Percentiles rank a stretch among this genome's conserved stretches.
phyloP scores from a whole-genome alignment of 2,888 invertebrate species.

The Junonia oenone region DNA sequence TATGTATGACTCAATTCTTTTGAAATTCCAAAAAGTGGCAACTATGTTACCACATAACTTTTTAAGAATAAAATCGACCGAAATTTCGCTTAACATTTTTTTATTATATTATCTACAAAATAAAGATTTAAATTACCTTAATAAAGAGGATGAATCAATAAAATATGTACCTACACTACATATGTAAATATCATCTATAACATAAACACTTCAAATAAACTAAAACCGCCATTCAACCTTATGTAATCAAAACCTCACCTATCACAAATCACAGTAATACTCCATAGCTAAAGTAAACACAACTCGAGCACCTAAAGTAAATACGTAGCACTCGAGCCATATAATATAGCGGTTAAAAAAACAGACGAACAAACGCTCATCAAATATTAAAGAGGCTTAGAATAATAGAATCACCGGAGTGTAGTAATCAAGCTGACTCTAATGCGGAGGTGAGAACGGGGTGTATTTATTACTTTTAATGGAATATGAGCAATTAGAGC shows the following conservation, averaged over 20 bases:
- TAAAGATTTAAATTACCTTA: too few relatives aligned
- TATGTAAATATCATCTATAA: neutral
- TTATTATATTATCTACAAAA: too few relatives aligned
- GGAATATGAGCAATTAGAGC: constrained; percentile 77
- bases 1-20: constrained; percentile 47
- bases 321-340: constrained; percentile 50
- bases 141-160: too few relatives aligned
- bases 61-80: too few relatives aligned
- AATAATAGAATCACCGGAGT: constrained; percentile 67
- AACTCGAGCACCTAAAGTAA: constrained; percentile 46
- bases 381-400: constrained; percentile 64
- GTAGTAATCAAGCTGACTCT: constrained; percentile 61
- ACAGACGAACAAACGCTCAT: constrained; percentile 51
- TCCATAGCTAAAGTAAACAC: constrained; percentile 19
- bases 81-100: too few relatives aligned
- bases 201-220: neutral
- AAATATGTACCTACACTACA: too few relatives aligned
- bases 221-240: constrained; percentile 14
- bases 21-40: neutral
- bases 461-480: constrained; percentile 72
- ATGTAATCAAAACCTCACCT: neutral
- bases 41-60: too few relatives aligned
- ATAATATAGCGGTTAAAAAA: constrained; percentile 51
- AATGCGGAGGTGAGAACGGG: constrained; percentile 71
- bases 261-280: constrained; percentile 9